Evolutionary conservation across 2,113 vertebrate genomes (phyloP), one percentile per base, ranked within the genome.

Genomic region (Sceloporus tristichus): DNA sequence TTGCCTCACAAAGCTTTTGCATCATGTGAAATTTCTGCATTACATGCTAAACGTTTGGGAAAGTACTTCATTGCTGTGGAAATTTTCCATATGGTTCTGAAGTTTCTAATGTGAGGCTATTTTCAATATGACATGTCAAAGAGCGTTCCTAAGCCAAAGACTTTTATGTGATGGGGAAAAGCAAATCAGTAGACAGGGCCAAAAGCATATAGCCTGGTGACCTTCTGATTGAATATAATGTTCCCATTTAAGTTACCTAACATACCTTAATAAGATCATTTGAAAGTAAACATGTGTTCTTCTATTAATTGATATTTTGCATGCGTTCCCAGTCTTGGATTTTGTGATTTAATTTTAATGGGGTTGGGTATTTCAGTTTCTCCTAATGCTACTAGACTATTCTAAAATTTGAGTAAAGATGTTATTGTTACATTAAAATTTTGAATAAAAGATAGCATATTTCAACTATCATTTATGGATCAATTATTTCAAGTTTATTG

Each of bases 401-500:
- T 0, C 0, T 53, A 81, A 87, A 19, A 0, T 81, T 68, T 70
- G 80, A 0, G 19, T 74, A 2, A 40, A 73, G 1, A 14, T 70
- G 90, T 88, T 82, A 71, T 75, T 79, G 71, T 38, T 90, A 73
- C 38, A 53, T 85, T 92, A 90, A 91, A 90, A 92, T 42, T 88
- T 59, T 62, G 87, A 83, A 6, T 92, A 79, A 85, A 92, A 56
- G 38, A 0, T 85, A 53, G 84, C 71, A 73, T 87, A 21, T 68
- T 87, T 73, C 78, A 93, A 74, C 78, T 91, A 78, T 82, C 9
- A 0, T 86, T 92, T 94, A 92, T 94, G 85, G 82, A 90, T 86
- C 40, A 90, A 75, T 74, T 90, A 81, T 94, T 95, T 92, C 90
- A 85, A 87, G 62, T 53, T 92, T 91, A 93, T 81, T 90, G 91